Evolutionary conservation across 2,797 vertebrate species (phyloP).

Genomic region (Parotocinclus haroldoi): DNA sequence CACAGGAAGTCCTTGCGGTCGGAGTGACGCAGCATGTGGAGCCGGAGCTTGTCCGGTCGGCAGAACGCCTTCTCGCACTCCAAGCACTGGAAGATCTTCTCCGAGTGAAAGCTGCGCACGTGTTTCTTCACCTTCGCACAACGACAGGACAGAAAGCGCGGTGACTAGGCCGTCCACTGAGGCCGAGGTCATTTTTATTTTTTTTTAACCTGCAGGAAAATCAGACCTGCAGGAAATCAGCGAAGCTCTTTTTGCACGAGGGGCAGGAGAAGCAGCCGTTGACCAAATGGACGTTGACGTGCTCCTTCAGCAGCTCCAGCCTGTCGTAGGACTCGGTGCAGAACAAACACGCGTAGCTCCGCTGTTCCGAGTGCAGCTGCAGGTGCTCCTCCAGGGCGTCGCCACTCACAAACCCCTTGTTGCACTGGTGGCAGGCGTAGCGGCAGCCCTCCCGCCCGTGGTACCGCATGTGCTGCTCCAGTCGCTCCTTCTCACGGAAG

Average conservation of each 20-base stretch:
- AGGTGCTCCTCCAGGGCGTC: constrained; percentile 87
- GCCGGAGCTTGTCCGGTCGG: constrained; percentile 91
- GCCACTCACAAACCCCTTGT: constrained; percentile 88
- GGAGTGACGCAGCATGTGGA: constrained; percentile 95
- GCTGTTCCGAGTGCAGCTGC: constrained; percentile 89
- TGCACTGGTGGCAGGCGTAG: constrained; percentile 91
- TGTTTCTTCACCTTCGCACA: constrained; percentile 94
- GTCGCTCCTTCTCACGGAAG: constrained; percentile 93
- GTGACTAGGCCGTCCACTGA: too few relatives aligned
- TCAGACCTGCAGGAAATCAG: constrained; percentile 92
- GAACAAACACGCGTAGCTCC: constrained; percentile 92
- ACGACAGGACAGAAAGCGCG: too few relatives aligned
- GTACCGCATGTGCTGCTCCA: constrained; percentile 91
- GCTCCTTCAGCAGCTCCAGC: constrained; percentile 91
- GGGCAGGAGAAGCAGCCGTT: constrained; percentile 92
- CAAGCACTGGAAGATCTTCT: constrained; percentile 93
- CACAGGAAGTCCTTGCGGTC: constrained; percentile 98
- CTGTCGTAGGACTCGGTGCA: constrained; percentile 90
- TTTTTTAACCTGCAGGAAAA: neutral
- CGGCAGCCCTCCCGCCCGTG: constrained; percentile 89
- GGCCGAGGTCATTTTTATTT: too few relatives aligned
- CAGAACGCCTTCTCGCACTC: constrained; percentile 98
- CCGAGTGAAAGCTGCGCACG: constrained; percentile 94
- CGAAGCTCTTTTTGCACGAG: constrained; percentile 92
- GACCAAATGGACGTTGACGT: constrained; percentile 85